These are phyloP conservation scores for Pseudochirops corinnae DNA, from an alignment of 2,797 vertebrate species.

Conservation along the genomic window DNA sequence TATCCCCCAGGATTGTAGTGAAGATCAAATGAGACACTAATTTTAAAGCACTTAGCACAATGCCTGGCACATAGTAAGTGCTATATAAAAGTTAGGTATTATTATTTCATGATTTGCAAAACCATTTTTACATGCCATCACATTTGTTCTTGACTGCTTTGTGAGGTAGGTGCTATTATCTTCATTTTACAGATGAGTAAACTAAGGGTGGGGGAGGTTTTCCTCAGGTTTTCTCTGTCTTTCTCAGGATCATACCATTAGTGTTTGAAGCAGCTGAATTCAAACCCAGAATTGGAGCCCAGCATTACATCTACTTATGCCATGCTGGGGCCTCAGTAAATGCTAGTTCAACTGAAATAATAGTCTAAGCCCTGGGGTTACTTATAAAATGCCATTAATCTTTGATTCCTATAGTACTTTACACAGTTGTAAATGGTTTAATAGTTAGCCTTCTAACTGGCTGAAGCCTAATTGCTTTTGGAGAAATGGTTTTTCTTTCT, in stretches of 20 bases:
- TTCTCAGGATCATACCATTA: background rate
- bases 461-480: background rate
- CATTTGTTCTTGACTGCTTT: background rate
- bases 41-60: constrained; percentile 10
- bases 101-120: background rate
- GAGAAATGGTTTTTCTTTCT: constrained; percentile 11
- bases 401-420: background rate
- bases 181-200: background rate
- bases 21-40: background rate
- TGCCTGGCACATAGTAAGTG: background rate
- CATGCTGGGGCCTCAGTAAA: background rate
- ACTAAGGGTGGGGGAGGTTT: background rate
- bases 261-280: background rate
- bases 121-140: background rate
- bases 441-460: constrained; percentile 11
- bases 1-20: background rate
- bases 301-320: background rate
- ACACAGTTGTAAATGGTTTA: constrained; percentile 8
- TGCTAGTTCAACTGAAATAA: background rate
- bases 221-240: background rate
- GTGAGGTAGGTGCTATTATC: background rate
- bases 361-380: constrained; percentile 5
- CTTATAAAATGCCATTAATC: constrained; percentile 19
- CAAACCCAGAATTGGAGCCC: background rate
- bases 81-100: background rate